These are phyloP conservation scores for Caenorhabditis sp. DNA, from an alignment of 2,888 invertebrate species.

Conservation along the genomic window DNA sequence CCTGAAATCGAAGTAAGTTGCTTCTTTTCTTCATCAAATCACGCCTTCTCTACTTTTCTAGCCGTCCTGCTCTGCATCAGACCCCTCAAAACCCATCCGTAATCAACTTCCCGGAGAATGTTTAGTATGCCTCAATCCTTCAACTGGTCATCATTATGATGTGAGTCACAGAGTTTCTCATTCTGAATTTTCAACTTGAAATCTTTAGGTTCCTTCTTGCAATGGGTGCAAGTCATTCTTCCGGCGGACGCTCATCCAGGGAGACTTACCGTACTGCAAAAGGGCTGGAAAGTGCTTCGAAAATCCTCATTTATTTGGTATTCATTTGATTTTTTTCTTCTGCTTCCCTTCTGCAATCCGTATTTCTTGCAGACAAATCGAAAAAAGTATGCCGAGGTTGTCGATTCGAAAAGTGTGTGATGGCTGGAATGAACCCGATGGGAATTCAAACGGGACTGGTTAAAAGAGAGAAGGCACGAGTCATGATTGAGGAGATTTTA, in stretches of 20 bases:
- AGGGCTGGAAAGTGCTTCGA: constrained; percentile 48
- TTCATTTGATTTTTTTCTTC: too few species aligned
- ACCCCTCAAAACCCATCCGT: not conserved
- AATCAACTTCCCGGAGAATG: not conserved
- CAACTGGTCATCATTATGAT: constrained; percentile 10
- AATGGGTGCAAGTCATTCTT: constrained; percentile 66
- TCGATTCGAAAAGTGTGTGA: constrained; percentile 61
- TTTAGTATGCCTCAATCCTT: not conserved
- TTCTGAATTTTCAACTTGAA: too few species aligned
- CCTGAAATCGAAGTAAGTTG: not conserved
- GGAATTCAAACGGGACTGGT: constrained; percentile 51
- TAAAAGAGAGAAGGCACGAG: constrained; percentile 34
- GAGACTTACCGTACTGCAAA: not conserved
- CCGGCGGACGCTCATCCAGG: constrained; percentile 38
- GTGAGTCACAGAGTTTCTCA: too few species aligned
- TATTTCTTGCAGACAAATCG: constrained; percentile 17
- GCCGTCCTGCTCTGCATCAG: constrained; percentile 4
- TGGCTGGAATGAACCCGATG: constrained; percentile 28
- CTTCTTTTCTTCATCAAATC: too few species aligned
- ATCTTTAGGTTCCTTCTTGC: constrained; percentile 67
- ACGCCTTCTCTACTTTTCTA: not conserved
- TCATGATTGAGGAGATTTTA: constrained; percentile 40
- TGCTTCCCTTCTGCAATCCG: not conserved
- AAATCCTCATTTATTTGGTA: too few species aligned
- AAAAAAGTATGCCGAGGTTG: constrained; percentile 63